Base-by-base conservation (phyloP, 2,888 invertebrate species). In the Tyria jacobaeae region DNA sequence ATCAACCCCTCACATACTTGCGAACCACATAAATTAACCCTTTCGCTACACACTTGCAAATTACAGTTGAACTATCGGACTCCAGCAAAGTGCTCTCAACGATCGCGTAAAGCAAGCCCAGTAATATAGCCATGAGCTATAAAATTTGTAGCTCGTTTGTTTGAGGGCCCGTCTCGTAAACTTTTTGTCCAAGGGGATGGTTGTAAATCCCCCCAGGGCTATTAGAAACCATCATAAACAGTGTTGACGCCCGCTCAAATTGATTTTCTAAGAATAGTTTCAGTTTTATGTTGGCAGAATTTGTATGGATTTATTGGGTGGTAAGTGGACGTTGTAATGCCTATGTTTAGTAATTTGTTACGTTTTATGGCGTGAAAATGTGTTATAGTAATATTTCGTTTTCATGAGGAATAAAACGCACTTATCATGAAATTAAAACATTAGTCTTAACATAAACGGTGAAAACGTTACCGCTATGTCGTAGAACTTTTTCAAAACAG, bases 61-160 rank as follows among this genome's bases (percentile, higher is more conserved):
- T 63, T 54, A 62, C 49, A 34, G 60, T 55, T 24, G 50, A 35
- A 34, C 53, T 47, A 49, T 25, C 37, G 39, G 34, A 53, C 47
- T 44, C 47, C n/a, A 4, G 21, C 44, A 49, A 54, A 62, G 53
- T 58, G 57, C 44, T 62, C 54, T 48, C 57, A 58, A 54, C 54
- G 58, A 50, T 35, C 49, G 15, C 50, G 53, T 62, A 44, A 58
- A 54, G 31, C 44, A 52, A 37, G 57, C 27, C 41, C 53, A 49
- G 57, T 62, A 62, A 57, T 62, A 62, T 53, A 57, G 65, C 65
- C 64, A 70, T 76, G 73, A 73, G 65, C 62, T 61, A 70, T 76
- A 75, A 77, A 75, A 77, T 76, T 76, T 68, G 75, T 69, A 57
- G 78, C 69, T 75, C 71, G 75, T 76, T 76, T 77, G 73, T 71